phyloP scores from a whole-genome alignment of 2,113 vertebrate genomes.

The Anguilla japonica region DNA sequence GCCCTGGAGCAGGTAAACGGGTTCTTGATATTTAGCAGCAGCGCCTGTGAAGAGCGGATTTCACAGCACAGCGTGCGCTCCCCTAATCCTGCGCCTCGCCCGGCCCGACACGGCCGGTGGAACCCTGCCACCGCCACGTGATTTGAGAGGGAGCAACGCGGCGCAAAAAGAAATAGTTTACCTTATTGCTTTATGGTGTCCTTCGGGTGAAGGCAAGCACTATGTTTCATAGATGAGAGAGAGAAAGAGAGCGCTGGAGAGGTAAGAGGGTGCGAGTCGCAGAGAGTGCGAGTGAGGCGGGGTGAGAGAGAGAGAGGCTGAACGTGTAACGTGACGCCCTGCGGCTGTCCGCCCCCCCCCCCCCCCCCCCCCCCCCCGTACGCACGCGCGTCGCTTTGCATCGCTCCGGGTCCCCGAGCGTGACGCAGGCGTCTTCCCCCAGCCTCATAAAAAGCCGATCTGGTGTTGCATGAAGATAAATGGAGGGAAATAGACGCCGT shows the following conservation, averaged over 20 bases:
- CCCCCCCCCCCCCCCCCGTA: neutral
- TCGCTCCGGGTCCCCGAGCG: constrained; percentile 10
- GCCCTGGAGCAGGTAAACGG: too few species aligned
- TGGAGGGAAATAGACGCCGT: constrained; percentile 28
- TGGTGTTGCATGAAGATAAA: constrained; percentile 38
- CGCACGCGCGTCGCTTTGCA: constrained; percentile 1
- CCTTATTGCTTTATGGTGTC: neutral
- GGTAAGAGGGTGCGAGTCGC: neutral
- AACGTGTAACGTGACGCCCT: neutral
- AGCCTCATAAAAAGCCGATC: constrained; percentile 25
- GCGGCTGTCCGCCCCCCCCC: too few species aligned
- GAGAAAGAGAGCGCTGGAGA: constrained; percentile 13
- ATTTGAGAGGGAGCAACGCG: too few species aligned
- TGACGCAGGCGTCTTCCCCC: constrained; percentile 2
- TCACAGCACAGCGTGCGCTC: neutral
- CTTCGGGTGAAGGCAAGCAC: constrained; percentile 59
- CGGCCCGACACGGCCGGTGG: too few species aligned
- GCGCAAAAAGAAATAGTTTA: constrained; percentile 35
- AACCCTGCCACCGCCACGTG: neutral
- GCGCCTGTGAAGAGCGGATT: neutral
- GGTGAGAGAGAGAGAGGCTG: neutral
- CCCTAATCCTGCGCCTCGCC: neutral
- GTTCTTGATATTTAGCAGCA: neutral
- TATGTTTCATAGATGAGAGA: constrained; percentile 50
- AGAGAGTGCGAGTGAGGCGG: constrained; percentile 7